Evolutionary conservation across 2,888 invertebrate genomes (phyloP).

Genomic region (Hydrotaea diabolus): DNA sequence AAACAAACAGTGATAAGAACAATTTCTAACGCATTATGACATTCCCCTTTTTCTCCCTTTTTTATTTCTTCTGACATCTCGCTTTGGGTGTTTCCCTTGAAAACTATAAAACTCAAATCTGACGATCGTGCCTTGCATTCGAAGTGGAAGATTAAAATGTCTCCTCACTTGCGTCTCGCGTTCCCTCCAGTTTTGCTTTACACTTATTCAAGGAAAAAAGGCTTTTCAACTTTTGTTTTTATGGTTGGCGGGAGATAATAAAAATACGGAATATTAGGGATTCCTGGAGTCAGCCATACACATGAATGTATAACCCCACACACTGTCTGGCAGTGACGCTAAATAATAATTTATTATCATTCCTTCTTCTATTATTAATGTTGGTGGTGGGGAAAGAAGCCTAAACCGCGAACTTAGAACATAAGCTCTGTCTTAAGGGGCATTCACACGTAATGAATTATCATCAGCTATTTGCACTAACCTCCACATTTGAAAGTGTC

Average conservation of each 20-base stretch:
- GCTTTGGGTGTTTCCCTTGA: background rate
- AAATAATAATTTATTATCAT: slow-evolving; percentile 26
- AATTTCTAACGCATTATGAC: slow-evolving; percentile 7
- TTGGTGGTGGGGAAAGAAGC: background rate
- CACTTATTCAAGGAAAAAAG: background rate
- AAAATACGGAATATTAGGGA: slow-evolving; percentile 22
- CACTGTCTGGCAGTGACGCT: background rate
- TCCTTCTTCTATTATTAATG: background rate
- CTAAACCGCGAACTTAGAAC: background rate
- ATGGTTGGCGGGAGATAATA: background rate
- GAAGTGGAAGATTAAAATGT: slow-evolving; percentile 38
- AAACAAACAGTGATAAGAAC: too few relatives aligned
- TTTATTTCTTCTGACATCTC: too few relatives aligned
- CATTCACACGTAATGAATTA: too few relatives aligned
- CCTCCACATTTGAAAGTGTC: too few relatives aligned
- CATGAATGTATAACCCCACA: slow-evolving; percentile 12
- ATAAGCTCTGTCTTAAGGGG: too few relatives aligned
- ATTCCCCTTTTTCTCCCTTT: background rate
- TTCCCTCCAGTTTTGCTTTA: background rate
- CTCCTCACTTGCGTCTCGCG: background rate
- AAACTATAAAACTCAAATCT: slow-evolving; percentile 15
- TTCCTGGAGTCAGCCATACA: slow-evolving; percentile 13
- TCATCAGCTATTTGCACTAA: too few relatives aligned
- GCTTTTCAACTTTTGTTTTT: background rate
- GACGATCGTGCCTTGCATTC: slow-evolving; percentile 48